phyloP scores from a whole-genome alignment of 2,113 vertebrate genomes.

The Grammomys surdaster region DNA sequence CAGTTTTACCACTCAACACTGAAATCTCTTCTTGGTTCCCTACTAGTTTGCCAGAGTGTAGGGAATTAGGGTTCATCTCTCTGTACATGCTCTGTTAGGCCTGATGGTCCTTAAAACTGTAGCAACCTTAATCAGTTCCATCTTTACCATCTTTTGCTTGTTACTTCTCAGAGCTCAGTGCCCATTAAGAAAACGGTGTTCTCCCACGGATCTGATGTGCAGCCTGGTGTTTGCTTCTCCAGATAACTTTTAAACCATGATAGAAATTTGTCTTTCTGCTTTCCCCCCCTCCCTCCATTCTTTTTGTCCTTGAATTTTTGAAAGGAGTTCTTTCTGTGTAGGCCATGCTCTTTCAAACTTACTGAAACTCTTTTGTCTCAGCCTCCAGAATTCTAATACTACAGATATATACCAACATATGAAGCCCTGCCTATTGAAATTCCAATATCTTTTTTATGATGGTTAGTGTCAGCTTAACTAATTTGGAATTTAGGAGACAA shows the following conservation, averaged over 20 bases:
- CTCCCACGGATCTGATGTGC: not conserved
- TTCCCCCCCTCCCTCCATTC: not conserved
- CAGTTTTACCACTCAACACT: conserved; percentile 23
- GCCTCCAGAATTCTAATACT: not conserved
- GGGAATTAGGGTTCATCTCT: not conserved
- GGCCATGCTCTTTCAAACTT: not conserved
- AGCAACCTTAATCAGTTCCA: not conserved
- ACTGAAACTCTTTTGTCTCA: not conserved
- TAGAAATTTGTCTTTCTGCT: not conserved
- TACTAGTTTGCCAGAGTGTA: not conserved
- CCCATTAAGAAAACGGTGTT: not conserved
- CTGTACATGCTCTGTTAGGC: not conserved
- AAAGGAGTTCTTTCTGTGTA: not conserved
- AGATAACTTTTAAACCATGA: not conserved
- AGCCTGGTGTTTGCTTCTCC: not conserved
- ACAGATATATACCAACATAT: not conserved
- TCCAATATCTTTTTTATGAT: not conserved
- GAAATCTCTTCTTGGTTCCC: conserved; percentile 25
- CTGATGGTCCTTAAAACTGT: not conserved
- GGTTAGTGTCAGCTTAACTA: not conserved
- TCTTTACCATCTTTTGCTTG: not conserved
- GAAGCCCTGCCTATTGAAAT: not conserved
- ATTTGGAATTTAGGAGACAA: not conserved
- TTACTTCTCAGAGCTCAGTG: not conserved
- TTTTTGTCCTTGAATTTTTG: not conserved